Base-by-base conservation (phyloP, 2,888 invertebrate species). In the Ellobium chinense region DNA sequence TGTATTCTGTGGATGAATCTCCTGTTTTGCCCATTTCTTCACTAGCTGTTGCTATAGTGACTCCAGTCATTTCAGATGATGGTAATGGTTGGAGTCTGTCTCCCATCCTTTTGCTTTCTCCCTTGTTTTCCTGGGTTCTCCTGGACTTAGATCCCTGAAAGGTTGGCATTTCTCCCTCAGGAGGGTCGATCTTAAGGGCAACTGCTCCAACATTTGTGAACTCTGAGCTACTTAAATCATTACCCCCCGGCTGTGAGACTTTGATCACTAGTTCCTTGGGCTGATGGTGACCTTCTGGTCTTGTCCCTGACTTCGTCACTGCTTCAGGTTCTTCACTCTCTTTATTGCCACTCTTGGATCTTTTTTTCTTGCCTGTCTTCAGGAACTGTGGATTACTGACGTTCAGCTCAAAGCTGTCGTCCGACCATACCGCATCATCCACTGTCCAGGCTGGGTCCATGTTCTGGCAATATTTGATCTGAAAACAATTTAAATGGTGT, bases 401-500 rank as follows among this genome's bases (percentile, higher is more conserved):
- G 29, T 31, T 80, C 7, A 80, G 58, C 24, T 80, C 80, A 74
- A 68, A 74, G 7, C 46, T 74, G 34, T 80, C 80, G 60, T 80
- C 80, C 21, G 39, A 80, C 74, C 73, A 74, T 18, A 80, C 68
- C 0, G 80, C 80, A 27, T 14, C 27, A 18, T 70, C 66, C 4
- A 80, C 36, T 24, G 60, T 63, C 80, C 80, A 80, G 0, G 39
- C 46, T 18, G 80, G 63, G 36, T 75, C 62, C 14, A 62, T 36
- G 18, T 58, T 75, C 24, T 80, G 66, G 46, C 80, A 80, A 69
- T 34, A 77, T n/a, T 77, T 77, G 9, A 77, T 37, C 77, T 77
- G 77, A 31, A 46, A 36, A 14, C 2, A 31, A 31, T 1, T 56
- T 27, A 27, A 1, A 14, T 1, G n/a, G 29, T 27, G 62, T 24